These are phyloP conservation scores for Agriopis marginaria DNA, from an alignment of 2,888 invertebrate genomes.

Conservation along the genomic window DNA sequence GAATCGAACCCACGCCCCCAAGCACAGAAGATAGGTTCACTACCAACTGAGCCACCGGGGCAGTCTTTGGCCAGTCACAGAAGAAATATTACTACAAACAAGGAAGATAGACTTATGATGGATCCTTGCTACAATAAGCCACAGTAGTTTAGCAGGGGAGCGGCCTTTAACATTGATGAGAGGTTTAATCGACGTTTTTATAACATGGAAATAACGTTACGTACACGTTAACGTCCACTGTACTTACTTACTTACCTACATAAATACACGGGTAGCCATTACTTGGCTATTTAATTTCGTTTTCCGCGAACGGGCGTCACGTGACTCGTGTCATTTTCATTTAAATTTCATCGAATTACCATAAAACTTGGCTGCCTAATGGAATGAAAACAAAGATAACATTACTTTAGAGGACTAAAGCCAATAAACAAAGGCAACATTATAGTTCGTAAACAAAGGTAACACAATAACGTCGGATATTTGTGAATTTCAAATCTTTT, in stretches of 20 bases:
- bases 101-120: no score
- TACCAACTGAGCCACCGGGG: no score
- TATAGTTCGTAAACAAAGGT: neutral
- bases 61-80: no score
- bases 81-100: no score
- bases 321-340: constrained; percentile 45
- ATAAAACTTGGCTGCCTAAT: constrained; percentile 41
- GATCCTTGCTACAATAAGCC: no score
- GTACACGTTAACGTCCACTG: neutral
- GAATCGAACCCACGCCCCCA: no score
- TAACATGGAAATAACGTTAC: no score
- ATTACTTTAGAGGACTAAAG: neutral
- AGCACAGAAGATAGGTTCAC: no score
- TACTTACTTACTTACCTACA: neutral
- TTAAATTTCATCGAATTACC: constrained; percentile 53
- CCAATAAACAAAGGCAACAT: constrained; percentile 2
- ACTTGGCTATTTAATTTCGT: constrained; percentile 48
- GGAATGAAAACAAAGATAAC: constrained; percentile 30
- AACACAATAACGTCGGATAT: neutral
- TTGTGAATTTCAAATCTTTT: neutral
- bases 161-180: no score
- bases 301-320: constrained; percentile 42
- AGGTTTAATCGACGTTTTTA: no score
- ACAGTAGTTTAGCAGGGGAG: no score
- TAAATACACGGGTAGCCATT: constrained; percentile 7